Evolutionary conservation across 64 coral and sea anemone genomes (phyloP).

Genomic region (Montipora sp.): DNA sequence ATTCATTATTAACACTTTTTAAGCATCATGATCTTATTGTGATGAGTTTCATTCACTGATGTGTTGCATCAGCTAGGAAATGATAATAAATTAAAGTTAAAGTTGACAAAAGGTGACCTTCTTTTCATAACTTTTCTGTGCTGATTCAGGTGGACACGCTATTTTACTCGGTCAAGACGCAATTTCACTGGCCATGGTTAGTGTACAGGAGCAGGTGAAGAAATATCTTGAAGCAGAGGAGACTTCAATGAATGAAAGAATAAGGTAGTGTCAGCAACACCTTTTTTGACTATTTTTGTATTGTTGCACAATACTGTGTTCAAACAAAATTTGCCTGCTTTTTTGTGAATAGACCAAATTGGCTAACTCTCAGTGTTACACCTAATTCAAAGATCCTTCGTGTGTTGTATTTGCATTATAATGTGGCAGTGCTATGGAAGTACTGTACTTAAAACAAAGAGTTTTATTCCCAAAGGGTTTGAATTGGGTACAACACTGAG

Average conservation of each 20-base stretch:
- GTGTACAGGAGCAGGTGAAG: slow-evolving; percentile 66
- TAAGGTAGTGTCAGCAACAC: slow-evolving; percentile 14
- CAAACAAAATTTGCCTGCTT: background rate
- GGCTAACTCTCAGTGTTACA: too few species aligned
- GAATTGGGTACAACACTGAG: too few species aligned
- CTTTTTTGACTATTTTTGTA: background rate
- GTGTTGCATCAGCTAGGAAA: too few species aligned
- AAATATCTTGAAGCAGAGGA: slow-evolving; percentile 68
- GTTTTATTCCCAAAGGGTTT: too few species aligned
- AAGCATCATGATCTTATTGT: background rate
- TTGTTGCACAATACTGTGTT: background rate
- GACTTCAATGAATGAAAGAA: slow-evolving; percentile 67
- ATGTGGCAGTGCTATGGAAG: too few species aligned
- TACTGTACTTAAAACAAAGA: too few species aligned
- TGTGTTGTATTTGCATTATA: too few species aligned
- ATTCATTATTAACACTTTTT: background rate
- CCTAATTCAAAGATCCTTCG: too few species aligned
- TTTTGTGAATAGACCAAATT: too few species aligned
- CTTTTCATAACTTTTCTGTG: background rate
- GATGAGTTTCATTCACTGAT: too few species aligned
- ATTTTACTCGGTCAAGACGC: slow-evolving; percentile 56
- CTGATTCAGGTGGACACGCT: slow-evolving; percentile 7
- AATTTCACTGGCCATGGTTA: slow-evolving; percentile 46
- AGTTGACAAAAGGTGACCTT: too few species aligned
- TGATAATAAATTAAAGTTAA: too few species aligned